Evolutionary conservation across 2,797 vertebrate species (phyloP).

Genomic region (Nothura maculosa): DNA sequence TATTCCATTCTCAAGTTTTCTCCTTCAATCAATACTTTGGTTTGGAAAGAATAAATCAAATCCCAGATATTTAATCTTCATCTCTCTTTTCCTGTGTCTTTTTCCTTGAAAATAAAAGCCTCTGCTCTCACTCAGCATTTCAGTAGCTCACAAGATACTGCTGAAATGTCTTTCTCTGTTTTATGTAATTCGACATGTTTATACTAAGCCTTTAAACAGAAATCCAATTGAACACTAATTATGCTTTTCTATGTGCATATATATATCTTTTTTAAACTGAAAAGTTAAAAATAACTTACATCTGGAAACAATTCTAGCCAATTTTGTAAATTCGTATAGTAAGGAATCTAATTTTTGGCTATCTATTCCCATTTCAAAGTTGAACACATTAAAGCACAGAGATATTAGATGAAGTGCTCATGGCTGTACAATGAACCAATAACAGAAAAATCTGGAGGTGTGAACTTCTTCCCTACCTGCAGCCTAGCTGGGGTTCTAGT

Average conservation of each 20-base stretch:
- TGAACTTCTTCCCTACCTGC: background rate
- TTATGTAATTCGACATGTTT: background rate
- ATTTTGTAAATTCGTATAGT: background rate
- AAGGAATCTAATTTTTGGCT: background rate
- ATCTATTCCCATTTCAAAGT: background rate
- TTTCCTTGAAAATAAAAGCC: background rate
- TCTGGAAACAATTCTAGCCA: background rate
- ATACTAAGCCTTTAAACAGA: conserved; percentile 14
- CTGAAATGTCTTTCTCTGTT: background rate
- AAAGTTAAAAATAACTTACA: background rate
- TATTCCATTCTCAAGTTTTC: background rate
- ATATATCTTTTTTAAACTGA: background rate
- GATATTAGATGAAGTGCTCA: background rate
- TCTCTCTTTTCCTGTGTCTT: background rate
- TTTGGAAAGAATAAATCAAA: background rate
- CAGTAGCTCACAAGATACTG: background rate
- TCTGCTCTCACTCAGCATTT: background rate
- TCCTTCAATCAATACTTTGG: background rate
- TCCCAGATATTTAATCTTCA: background rate
- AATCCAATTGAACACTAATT: background rate
- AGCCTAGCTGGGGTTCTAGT: background rate
- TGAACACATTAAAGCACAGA: background rate
- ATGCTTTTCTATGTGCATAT: background rate
- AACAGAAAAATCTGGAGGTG: background rate
- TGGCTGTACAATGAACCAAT: background rate